These are phyloP conservation scores for Melanitta fusca DNA, from an alignment of 2,797 vertebrate genomes.

Conservation along the genomic window DNA sequence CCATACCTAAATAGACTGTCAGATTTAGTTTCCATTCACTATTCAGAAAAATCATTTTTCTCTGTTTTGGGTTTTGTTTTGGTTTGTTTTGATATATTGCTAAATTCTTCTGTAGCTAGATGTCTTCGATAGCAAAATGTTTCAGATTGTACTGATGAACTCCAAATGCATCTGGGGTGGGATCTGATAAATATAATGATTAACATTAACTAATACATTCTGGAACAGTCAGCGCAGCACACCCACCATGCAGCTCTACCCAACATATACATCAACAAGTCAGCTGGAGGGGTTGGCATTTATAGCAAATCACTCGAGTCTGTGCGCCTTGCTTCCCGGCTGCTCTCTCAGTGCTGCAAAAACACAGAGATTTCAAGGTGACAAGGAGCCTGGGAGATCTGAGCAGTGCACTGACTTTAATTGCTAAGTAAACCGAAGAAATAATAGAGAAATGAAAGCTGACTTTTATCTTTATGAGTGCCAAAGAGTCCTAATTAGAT, in stretches of 20 bases:
- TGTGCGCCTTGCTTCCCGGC: background rate
- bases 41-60: background rate
- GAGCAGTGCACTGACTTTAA: background rate
- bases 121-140: background rate
- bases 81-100: background rate
- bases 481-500: background rate
- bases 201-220: background rate
- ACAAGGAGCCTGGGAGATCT: background rate
- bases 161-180: background rate
- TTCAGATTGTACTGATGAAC: background rate
- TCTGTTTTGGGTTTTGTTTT: background rate
- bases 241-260: background rate
- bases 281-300: background rate
- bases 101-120: background rate
- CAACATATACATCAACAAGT: background rate
- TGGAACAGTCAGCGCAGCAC: background rate
- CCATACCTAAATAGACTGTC: background rate
- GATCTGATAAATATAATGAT: background rate
- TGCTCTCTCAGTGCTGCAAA: background rate
- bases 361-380: background rate
- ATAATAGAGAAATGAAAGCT: background rate
- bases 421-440: background rate
- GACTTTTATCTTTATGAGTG: background rate
- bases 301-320: background rate
- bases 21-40: background rate